Evolutionary conservation across 2,113 vertebrate genomes (phyloP).

Genomic region (Pelecanoides urinatrix): DNA sequence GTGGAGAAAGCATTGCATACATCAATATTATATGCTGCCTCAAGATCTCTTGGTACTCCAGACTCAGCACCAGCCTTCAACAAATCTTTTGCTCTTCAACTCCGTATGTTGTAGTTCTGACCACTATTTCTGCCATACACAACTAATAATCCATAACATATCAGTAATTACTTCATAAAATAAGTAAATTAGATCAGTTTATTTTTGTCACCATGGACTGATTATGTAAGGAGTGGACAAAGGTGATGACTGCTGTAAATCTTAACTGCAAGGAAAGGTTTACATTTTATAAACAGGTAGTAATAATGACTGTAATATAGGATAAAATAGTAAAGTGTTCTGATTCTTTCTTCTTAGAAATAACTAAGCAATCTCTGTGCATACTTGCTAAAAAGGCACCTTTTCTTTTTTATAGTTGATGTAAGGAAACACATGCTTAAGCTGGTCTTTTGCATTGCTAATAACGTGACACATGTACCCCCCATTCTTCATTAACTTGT

Average conservation of each 20-base stretch:
- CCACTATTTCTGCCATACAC: not conserved
- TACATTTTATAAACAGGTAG: conserved; percentile 73
- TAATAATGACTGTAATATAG: conserved; percentile 72
- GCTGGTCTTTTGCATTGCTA: conserved; percentile 92
- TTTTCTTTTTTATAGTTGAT: conserved; percentile 73
- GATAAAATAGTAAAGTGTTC: conserved; percentile 55
- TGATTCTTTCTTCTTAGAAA: conserved; percentile 59
- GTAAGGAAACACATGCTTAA: conserved; percentile 82
- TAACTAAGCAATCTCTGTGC: conserved; percentile 71
- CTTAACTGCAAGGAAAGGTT: conserved; percentile 65
- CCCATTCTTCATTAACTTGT: conserved; percentile 68
- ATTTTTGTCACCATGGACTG: conserved; percentile 76
- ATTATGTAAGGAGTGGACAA: conserved; percentile 61
- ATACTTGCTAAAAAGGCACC: conserved; percentile 72
- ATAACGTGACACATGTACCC: conserved; percentile 58
- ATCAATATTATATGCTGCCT: not conserved
- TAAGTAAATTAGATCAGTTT: conserved; percentile 63
- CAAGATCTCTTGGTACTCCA: not conserved
- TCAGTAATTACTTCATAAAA: conserved; percentile 64
- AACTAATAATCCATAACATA: conserved; percentile 63
- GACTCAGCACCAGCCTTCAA: not conserved
- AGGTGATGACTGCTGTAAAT: conserved; percentile 67
- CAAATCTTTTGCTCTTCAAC: not conserved
- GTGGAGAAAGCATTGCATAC: conserved; percentile 13
- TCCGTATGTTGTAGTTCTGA: conserved; percentile 43